Evolutionary conservation across 2,888 invertebrate genomes (phyloP).

Genomic region (Nysson spinosus): DNA sequence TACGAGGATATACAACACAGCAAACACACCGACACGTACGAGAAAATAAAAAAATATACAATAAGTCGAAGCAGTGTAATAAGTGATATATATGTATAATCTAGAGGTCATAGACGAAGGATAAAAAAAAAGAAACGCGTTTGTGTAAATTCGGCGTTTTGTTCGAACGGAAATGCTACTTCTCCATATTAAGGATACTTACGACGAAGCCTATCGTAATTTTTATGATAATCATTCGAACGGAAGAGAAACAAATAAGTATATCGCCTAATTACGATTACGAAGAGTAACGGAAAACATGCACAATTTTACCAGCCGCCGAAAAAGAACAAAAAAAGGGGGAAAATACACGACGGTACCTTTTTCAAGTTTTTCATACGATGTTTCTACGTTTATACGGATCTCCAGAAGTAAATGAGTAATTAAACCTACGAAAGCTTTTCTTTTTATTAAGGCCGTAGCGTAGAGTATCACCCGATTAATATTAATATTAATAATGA

Average conservation of each 20-base stretch:
- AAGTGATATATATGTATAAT: conserved; percentile 76
- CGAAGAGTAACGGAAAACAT: conserved; percentile 61
- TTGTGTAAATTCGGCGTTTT: conserved; percentile 73
- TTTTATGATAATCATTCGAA: conserved; percentile 72
- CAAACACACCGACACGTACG: too few species aligned
- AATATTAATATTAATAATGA: conserved; percentile 52
- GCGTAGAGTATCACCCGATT: too few species aligned
- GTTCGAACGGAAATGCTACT: conserved; percentile 70
- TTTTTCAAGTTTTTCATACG: conserved; percentile 75
- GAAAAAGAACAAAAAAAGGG: conserved; percentile 50
- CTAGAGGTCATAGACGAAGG: conserved; percentile 74
- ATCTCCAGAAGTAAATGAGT: conserved; percentile 69
- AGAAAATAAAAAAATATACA: conserved; percentile 55
- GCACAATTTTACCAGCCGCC: conserved; percentile 65
- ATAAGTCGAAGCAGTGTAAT: conserved; percentile 73
- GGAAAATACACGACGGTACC: conserved; percentile 60
- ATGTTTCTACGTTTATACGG: conserved; percentile 76
- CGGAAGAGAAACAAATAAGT: conserved; percentile 34
- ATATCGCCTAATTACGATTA: conserved; percentile 72
- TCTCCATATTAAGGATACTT: conserved; percentile 63
- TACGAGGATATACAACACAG: conserved; percentile 17
- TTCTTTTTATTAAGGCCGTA: conserved; percentile 73
- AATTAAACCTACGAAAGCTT: conserved; percentile 68
- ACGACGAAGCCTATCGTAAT: conserved; percentile 66
- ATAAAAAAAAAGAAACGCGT: conserved; percentile 69